Evolutionary conservation across 2,888 invertebrate genomes (phyloP).

Genomic region (Latrodectus hesperus): DNA sequence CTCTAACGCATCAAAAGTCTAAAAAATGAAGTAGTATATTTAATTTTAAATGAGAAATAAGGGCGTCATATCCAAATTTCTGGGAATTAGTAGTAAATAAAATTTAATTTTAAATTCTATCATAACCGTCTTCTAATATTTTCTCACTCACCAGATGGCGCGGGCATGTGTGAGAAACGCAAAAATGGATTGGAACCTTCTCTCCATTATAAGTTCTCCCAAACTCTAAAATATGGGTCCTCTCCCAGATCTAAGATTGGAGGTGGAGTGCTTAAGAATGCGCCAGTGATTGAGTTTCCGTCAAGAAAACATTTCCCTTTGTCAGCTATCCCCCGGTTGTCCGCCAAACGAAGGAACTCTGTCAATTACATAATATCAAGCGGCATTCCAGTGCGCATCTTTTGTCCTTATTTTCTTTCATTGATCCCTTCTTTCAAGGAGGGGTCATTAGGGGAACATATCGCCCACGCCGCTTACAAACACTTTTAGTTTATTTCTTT

Average conservation of each 20-base stretch:
- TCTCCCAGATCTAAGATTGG: background rate
- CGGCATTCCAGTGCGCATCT: conserved; percentile 44
- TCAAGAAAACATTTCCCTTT: conserved; percentile 57
- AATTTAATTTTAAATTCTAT: no score
- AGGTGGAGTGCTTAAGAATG: conserved; percentile 41
- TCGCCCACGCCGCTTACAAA: conserved; percentile 53
- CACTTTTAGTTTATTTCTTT: conserved; percentile 34
- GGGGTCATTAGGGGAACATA: conserved; percentile 44
- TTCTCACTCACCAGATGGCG: no score
- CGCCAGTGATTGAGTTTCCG: conserved; percentile 34
- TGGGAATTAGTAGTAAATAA: no score
- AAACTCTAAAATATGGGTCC: no score
- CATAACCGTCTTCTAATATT: no score
- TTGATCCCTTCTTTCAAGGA: conserved; percentile 41
- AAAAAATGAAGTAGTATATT: no score
- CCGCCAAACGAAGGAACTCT: conserved; percentile 47
- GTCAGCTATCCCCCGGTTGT: conserved; percentile 42
- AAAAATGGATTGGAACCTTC: no score
- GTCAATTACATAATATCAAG: conserved; percentile 59
- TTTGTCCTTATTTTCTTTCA: conserved; percentile 52
- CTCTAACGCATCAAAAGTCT: no score
- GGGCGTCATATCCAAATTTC: no score
- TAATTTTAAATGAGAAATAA: no score
- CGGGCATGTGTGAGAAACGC: no score
- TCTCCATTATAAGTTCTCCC: no score